These are phyloP conservation scores for Proterorhinus semilunaris DNA, from an alignment of 2,113 vertebrate genomes.

Conservation along the genomic window DNA sequence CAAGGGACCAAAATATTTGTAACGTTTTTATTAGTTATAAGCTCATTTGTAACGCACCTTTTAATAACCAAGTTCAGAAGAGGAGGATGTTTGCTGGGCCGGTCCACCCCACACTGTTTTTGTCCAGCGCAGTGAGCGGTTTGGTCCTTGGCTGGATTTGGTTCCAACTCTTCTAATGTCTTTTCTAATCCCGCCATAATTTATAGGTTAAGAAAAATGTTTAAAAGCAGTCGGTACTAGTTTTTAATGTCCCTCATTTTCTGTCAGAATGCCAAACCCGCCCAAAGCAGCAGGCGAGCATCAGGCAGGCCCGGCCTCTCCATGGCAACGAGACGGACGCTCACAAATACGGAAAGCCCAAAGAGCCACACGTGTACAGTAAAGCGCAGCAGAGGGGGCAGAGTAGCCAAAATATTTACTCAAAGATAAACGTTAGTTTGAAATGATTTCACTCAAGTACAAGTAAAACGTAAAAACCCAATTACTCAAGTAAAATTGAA, in stretches of 20 bases:
- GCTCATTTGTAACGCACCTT: slow-evolving; percentile 69
- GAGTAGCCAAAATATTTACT: too few relatives aligned
- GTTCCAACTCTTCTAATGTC: neutral
- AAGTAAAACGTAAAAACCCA: too few relatives aligned
- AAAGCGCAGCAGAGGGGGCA: too few relatives aligned
- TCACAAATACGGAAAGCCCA: slow-evolving; percentile 28
- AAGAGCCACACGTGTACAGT: slow-evolving; percentile 10
- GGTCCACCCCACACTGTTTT: neutral
- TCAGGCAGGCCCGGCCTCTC: neutral
- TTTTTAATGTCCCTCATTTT: too few relatives aligned
- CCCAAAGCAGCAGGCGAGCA: too few relatives aligned
- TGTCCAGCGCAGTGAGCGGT: neutral
- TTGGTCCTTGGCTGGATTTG: neutral
- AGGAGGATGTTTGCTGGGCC: slow-evolving; percentile 49
- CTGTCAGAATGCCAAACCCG: neutral
- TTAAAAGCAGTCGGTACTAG: neutral
- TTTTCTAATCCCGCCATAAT: neutral
- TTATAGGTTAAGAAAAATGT: neutral
- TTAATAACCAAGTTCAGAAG: slow-evolving; percentile 71
- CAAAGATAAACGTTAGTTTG: too few relatives aligned
- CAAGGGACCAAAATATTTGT: neutral
- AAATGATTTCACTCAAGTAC: too few relatives aligned
- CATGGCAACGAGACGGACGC: slow-evolving; percentile 41
- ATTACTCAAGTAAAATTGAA: neutral
- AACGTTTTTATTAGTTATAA: too few relatives aligned